Evolutionary conservation across 2,888 invertebrate species (phyloP).

Genomic region (Chironomus tentans): DNA sequence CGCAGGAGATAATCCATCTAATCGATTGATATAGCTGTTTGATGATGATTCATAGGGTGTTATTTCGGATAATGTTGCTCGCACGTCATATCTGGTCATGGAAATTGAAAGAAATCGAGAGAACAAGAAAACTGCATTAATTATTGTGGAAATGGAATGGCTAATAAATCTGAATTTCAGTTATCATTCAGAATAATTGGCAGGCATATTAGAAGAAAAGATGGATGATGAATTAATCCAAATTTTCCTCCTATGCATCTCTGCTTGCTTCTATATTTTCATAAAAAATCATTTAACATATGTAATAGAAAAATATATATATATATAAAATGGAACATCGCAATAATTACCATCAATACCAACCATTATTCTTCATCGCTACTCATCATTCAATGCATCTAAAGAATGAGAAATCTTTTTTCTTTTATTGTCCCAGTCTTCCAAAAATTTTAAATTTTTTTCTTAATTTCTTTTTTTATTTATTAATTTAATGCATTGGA

Average conservation of each 20-base stretch:
- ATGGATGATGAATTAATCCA: background rate
- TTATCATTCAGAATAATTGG: background rate
- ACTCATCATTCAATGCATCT: background rate
- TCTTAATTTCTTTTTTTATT: background rate
- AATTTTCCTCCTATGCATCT: too few species aligned
- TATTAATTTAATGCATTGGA: background rate
- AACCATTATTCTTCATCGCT: background rate
- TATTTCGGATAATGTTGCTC: conserved; percentile 85
- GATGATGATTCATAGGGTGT: conserved; percentile 68
- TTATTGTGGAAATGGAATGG: background rate
- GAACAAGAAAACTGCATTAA: background rate
- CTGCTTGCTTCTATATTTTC: too few species aligned
- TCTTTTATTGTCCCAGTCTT: too few species aligned
- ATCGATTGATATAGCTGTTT: conserved; percentile 49
- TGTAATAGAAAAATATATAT: background rate
- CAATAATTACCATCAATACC: background rate
- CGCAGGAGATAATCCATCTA: conserved; percentile 55
- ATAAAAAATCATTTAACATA: too few species aligned
- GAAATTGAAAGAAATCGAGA: conserved; percentile 7
- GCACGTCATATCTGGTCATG: conserved; percentile 75
- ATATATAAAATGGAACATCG: background rate
- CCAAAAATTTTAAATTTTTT: too few species aligned
- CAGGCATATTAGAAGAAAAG: background rate
- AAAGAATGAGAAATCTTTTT: background rate
- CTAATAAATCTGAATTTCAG: background rate